A percentile compares a stretch with the other conserved stretches of the same genome.
Conservation (phyloP, 1,140 invertebrate species). For the Oryctes rhinoceros region DNA sequence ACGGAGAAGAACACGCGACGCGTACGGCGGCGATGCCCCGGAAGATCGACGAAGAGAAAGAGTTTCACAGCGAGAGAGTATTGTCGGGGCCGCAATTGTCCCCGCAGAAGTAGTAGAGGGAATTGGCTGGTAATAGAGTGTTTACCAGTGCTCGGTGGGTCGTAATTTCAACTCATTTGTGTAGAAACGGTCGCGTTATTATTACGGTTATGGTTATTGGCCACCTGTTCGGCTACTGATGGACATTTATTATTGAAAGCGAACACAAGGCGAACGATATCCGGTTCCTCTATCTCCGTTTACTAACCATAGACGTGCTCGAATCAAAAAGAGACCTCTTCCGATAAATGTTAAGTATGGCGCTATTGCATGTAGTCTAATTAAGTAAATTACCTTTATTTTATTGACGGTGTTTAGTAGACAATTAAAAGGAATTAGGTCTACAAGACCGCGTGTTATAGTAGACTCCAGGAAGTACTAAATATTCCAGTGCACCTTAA, state of each 20-base stretch:
- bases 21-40: neutral
- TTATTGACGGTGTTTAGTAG: neutral
- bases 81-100: slow-evolving; percentile 52
- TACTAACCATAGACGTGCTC: neutral
- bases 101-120: slow-evolving; percentile 53
- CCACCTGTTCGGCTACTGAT: slow-evolving; percentile 61
- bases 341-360: slow-evolving; percentile 10
- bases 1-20: slow-evolving; percentile 29
- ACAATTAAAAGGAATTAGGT: neutral
- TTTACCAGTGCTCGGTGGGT: slow-evolving; percentile 61
- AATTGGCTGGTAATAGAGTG: slow-evolving; percentile 61
- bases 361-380: neutral
- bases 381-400: slow-evolving; percentile 21
- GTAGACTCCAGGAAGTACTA: neutral
- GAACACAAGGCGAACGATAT: slow-evolving; percentile 37
- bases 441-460: neutral
- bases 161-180: slow-evolving; percentile 63
- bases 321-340: neutral
- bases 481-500: neutral
- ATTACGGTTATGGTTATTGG: slow-evolving; percentile 63
- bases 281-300: slow-evolving; percentile 23
- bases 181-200: slow-evolving; percentile 62
- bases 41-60: slow-evolving; percentile 44
- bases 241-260: slow-evolving; percentile 53
- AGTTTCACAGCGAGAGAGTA: slow-evolving; percentile 45